These are phyloP conservation scores for Apogon talboti DNA, from an alignment of 2,797 vertebrate species.

Conservation along the genomic window DNA sequence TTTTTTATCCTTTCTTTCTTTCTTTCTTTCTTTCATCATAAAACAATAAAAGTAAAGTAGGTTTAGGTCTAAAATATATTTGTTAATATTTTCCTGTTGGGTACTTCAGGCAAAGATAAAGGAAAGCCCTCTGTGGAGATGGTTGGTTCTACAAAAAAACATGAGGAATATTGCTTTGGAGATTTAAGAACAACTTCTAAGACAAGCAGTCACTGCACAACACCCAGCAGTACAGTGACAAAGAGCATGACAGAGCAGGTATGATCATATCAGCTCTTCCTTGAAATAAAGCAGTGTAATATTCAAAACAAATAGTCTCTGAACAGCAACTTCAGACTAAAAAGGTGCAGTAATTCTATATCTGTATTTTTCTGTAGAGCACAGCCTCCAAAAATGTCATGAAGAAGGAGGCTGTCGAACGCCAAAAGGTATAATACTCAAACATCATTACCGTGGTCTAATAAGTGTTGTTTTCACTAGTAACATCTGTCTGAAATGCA, in stretches of 20 bases:
- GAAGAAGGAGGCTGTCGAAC: slow-evolving; percentile 33
- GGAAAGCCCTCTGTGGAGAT: slow-evolving; percentile 85
- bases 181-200: slow-evolving; percentile 49
- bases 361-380: slow-evolving; percentile 30
- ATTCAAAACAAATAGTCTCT: not conserved
- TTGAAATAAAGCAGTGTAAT: no score
- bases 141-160: slow-evolving; percentile 73
- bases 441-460: not conserved
- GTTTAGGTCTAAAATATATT: not conserved
- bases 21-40: not conserved
- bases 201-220: slow-evolving; percentile 29
- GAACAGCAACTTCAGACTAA: not conserved
- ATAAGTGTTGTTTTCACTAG: not conserved
- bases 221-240: slow-evolving; percentile 19
- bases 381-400: slow-evolving; percentile 29
- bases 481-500: not conserved
- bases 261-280: not conserved
- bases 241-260: slow-evolving; percentile 59
- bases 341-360: not conserved
- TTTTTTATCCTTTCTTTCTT: not conserved
- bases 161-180: slow-evolving; percentile 39
- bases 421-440: slow-evolving; percentile 49
- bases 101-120: slow-evolving; percentile 73
- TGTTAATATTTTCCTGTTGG: slow-evolving; percentile 52
- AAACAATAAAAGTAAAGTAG: not conserved